Base-by-base conservation (phyloP, 2,888 invertebrate genomes). In the Lithophane semibrunnea region DNA sequence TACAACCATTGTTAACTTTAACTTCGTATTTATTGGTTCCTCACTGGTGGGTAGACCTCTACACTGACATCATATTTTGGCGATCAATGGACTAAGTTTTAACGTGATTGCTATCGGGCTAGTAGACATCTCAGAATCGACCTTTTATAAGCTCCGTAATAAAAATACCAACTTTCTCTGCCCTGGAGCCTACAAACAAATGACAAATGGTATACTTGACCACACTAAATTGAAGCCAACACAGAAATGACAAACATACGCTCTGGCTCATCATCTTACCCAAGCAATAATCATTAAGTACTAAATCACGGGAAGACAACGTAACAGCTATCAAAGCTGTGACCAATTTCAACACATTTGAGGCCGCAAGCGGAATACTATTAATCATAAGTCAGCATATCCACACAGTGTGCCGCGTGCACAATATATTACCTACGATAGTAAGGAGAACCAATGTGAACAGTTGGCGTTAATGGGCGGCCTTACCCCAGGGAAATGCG, bases 381-480 rank as follows among this genome's bases (percentile, higher is more conserved):
- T 92, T 92, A 92, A 92, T 92, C 92, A 92, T 90, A 92, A 87
- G 87, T 86, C 88, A 86, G 85, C 88, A 89, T 91, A 91, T 90
- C 89, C 91, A 91, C 86, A 89, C 87, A 89, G 89, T 83, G 86
- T 88, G 85, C 91, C 91, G 89, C 90, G 88, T 92, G 92, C 89
- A 88, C 92, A 89, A 93, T 93, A 93, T 92, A 93, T 93, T 93
- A 92, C 91, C 88, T 90, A 92, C 90, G 90, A 90, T 92, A 92
- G 92, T 91, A 90, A 90, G 90, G 86, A 88, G 86, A 84, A 85
- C 80, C 89, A 87, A 93, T 92, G 95, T 90, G 94, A 95, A 96
- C 96, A 96, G 96, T 96, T 96, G 96, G 95, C 94, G 94, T 92
- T 96, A 96, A 96, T 96, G 95, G 95, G 89, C 88, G 90, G 88